These are phyloP conservation scores for Drosophila carrolli DNA, from an alignment of 1,140 invertebrate species.

Conservation along the genomic window DNA sequence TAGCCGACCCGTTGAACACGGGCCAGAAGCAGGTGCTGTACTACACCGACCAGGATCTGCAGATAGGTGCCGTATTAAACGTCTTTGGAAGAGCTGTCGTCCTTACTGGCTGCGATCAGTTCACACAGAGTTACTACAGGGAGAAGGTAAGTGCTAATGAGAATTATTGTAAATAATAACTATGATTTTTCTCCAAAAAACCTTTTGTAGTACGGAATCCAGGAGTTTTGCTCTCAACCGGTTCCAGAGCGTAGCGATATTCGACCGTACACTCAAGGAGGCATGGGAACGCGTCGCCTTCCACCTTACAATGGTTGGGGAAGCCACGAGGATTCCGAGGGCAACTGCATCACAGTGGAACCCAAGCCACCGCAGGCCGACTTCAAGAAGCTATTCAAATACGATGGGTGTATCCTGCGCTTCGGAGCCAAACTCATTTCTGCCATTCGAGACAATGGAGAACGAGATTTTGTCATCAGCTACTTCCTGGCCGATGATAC, in stretches of 20 bases:
- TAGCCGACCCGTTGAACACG: slow-evolving; percentile 87
- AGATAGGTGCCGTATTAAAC: slow-evolving; percentile 91
- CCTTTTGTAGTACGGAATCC: slow-evolving; percentile 74
- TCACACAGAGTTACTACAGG: slow-evolving; percentile 94
- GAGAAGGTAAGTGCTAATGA: slow-evolving; percentile 83
- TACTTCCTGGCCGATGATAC: slow-evolving; percentile 94
- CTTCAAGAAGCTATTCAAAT: slow-evolving; percentile 92
- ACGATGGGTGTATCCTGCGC: slow-evolving; percentile 91
- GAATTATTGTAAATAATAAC: too few relatives aligned
- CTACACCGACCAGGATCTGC: slow-evolving; percentile 89
- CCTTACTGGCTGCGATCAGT: slow-evolving; percentile 93
- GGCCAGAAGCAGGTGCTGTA: slow-evolving; percentile 86
- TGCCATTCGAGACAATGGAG: slow-evolving; percentile 88
- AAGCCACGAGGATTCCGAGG: slow-evolving; percentile 93
- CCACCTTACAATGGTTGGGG: slow-evolving; percentile 96
- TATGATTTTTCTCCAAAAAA: too few relatives aligned
- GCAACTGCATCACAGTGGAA: slow-evolving; percentile 91
- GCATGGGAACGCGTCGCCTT: slow-evolving; percentile 85
- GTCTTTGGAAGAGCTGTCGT: slow-evolving; percentile 92
- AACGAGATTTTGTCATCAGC: slow-evolving; percentile 92
- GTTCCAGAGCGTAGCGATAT: slow-evolving; percentile 82
- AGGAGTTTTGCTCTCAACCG: slow-evolving; percentile 88
- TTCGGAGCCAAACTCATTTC: slow-evolving; percentile 91
- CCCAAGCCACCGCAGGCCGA: slow-evolving; percentile 91
- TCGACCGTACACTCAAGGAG: slow-evolving; percentile 47